Base-by-base conservation (phyloP, 2,888 invertebrate species). In the Encarsia formosa region DNA sequence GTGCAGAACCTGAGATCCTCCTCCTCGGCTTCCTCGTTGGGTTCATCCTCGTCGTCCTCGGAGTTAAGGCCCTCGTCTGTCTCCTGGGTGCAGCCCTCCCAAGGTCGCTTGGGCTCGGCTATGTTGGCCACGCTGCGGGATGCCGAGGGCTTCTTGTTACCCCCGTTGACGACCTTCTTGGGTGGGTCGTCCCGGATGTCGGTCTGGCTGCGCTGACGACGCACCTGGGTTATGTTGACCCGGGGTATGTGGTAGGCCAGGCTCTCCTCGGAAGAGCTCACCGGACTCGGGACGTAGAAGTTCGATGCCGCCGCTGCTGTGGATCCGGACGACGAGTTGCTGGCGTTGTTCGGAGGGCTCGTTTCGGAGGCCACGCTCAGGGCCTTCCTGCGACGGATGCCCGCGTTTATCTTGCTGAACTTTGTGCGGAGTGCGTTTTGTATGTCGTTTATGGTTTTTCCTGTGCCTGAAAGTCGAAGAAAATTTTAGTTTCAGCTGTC, bases 231-330 rank as follows among this genome's bases (percentile, higher is more conserved):
- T 5, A 63, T 60, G 75, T 77, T 62, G 71, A 71, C 40, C 75
- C 54, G 50, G n/a, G 54, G 54, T n/a, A 54, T 54, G 26, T 44
- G 50, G 32, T 50, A 61, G 29, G 61, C 62, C 45, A 63, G 68
- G 52, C 59, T 66, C 49, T 64, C 67, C 57, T 64, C 68, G 44
- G 70, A 69, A 1, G 66, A 68, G 18, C 71, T 67, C 56, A 61
- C 65, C 57, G 81, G 81, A 68, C 84, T 83, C 50, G 87, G 87
- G 24, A 87, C 86, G 69, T 87, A 87, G 68, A 87, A 87, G 48
- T 63, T 73, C n/a, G 78, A 13, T 85, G 83, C 86, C 86, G n/a
- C n/a, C n/a, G n/a, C n/a, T 61, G 85, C 83, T 11, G 85, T 85
- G 42, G 85, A 86, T 22, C 18, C 34, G 13, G 9, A 6, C 6